phyloP scores from a whole-genome alignment of 2,888 invertebrate genomes.

The Ariolimax columbianus region DNA sequence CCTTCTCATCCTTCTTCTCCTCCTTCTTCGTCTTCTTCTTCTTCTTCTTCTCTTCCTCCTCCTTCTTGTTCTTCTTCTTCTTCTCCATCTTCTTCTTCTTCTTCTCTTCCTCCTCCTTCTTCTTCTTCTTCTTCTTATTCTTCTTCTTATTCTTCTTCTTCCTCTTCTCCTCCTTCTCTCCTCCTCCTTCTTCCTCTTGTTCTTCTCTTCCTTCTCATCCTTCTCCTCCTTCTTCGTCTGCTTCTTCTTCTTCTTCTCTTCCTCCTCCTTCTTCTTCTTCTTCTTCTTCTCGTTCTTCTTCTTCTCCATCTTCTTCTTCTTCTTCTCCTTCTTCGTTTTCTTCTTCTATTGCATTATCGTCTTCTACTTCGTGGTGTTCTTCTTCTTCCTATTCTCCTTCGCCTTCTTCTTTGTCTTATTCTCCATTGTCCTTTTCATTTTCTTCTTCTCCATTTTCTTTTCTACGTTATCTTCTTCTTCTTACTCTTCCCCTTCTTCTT shows the following conservation, averaged over 20 bases:
- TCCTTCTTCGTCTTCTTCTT: not conserved
- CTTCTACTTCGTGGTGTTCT: not conserved
- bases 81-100: too few relatives aligned
- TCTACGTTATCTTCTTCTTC: too few relatives aligned
- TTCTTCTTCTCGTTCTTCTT: too few relatives aligned
- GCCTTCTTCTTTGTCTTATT: not conserved
- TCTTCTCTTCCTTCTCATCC: too few relatives aligned
- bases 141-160: conserved; percentile 20
- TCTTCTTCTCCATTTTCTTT: too few relatives aligned
- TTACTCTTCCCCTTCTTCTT: not conserved
- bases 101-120: too few relatives aligned
- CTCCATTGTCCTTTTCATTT: not conserved
- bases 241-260: conserved; percentile 23
- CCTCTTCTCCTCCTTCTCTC: conserved; percentile 24
- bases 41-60: not conserved
- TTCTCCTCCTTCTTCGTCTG: conserved; percentile 6
- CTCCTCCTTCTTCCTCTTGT: too few relatives aligned
- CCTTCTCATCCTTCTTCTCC: not conserved
- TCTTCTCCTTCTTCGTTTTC: conserved; percentile 20
- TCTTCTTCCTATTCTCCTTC: conserved; percentile 1
- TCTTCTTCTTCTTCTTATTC: conserved; percentile 16
- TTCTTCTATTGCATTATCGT: not conserved
- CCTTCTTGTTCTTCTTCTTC: not conserved
- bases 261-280: not conserved
- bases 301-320: not conserved